These are phyloP conservation scores for Chionis minor DNA, from an alignment of 2,113 vertebrate genomes.

Conservation along the genomic window DNA sequence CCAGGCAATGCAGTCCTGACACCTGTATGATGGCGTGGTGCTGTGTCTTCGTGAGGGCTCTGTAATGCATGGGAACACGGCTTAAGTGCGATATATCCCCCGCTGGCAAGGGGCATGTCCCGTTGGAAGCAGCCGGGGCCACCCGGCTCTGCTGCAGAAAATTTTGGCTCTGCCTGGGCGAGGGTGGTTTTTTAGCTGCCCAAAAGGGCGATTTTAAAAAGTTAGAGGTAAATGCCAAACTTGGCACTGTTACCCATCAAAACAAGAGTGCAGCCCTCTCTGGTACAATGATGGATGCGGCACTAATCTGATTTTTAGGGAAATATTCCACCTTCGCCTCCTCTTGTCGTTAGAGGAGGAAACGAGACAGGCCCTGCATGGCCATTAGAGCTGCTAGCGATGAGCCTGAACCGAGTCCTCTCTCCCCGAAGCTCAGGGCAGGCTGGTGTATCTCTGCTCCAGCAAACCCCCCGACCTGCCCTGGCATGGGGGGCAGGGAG, in stretches of 20 bases:
- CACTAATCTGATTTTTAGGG: not conserved
- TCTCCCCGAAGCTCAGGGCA: not conserved
- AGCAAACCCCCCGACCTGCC: not conserved
- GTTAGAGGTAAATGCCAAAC: not conserved
- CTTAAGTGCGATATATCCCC: not conserved
- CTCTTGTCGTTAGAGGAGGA: not conserved
- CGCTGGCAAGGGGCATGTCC: not conserved
- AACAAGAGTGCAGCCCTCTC: not conserved
- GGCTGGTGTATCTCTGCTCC: not conserved
- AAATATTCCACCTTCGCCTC: not conserved
- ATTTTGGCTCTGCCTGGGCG: not conserved
- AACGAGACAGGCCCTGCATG: not conserved
- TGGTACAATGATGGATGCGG: not conserved
- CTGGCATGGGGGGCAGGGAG: not conserved
- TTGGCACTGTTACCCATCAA: not conserved
- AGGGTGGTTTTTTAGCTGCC: not conserved
- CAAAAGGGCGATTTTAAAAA: not conserved
- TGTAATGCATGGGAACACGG: not conserved
- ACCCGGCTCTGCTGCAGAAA: not conserved
- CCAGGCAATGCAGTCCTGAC: not conserved
- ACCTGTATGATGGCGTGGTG: not conserved
- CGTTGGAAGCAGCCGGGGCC: accelerated
- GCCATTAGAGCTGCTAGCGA: not conserved
- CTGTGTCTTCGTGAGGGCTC: not conserved
- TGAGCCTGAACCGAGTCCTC: not conserved